Evolutionary conservation across 35 echinoderm and acorn worm genomes (phyloP).

Genomic region (Heliocidaris erythrogramma): DNA sequence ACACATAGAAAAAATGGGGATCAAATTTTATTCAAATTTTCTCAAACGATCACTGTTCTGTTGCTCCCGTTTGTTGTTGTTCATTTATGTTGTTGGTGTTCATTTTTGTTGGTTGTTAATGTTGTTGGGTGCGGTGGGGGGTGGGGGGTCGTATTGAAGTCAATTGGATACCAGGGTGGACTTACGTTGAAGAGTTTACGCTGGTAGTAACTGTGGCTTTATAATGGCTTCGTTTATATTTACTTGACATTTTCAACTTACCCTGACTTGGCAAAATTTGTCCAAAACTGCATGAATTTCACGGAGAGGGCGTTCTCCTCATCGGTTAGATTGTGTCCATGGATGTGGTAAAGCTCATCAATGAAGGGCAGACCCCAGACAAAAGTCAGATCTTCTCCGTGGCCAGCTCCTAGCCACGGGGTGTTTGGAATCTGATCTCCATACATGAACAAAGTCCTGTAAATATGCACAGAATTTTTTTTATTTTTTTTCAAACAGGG

Average conservation of each 20-base stretch:
- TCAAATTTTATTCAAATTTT: too few species aligned
- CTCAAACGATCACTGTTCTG: too few species aligned
- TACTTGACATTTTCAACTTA: constrained; percentile 39
- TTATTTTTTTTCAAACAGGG: too few species aligned
- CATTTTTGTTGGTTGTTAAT: too few species aligned
- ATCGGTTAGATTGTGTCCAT: constrained; percentile 30
- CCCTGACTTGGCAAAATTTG: constrained; percentile 96
- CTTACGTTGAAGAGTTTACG: too few species aligned
- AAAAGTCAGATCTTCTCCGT: constrained; percentile 77
- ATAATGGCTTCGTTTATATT: neutral
- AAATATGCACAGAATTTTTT: neutral
- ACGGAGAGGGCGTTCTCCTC: constrained; percentile 69
- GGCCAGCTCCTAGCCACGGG: constrained; percentile 71
- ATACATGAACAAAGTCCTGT: constrained; percentile 49
- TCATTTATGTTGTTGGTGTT: too few species aligned
- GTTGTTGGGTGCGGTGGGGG: too few species aligned
- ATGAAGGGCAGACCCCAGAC: constrained; percentile 63
- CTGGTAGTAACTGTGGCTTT: too few species aligned
- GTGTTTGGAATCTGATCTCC: constrained; percentile 20
- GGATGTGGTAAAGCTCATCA: constrained; percentile 41
- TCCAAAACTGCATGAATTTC: constrained; percentile 77
- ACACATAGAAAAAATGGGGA: too few species aligned
- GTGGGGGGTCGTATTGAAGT: too few species aligned
- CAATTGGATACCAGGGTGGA: too few species aligned
- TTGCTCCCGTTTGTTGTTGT: too few species aligned